Base-by-base conservation (phyloP, 1,140 invertebrate species). In the Babylonia areolata region DNA sequence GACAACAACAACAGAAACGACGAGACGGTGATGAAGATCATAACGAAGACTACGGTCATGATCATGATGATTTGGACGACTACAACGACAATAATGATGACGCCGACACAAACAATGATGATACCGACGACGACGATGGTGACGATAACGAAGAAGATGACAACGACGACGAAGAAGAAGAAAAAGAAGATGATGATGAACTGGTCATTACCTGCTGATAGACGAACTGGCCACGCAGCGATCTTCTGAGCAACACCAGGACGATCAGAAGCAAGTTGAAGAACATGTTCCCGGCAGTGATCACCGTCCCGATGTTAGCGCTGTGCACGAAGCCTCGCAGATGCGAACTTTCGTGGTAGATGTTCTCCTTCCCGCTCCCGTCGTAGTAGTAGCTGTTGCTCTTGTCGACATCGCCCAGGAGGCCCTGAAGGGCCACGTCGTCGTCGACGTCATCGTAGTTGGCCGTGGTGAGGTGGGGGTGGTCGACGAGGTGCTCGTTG, bases 211-310 rank as follows among this genome's bases (percentile, higher is more conserved):
- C 58, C 79, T 88, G 80, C 37, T 58, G 31, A 73, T 71, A 86
- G 42, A 87, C 35, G 54, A 86, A 85, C 51, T 85, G 80, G 31
- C n/a, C 33, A 28, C 84, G n/a, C 77, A 78, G 35, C 12, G 79
- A 58, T 31, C n/a, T 37, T 20, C 75, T 46, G 28, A 64, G 40
- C 51, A 86, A n/a, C 71, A 84, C 15, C 78, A 88, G n/a, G 75
- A 86, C 28, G 31, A 87, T 71, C 73, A 90, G 46, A 58, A 88
- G 12, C 35, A 80, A 40, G 79, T 85, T 73, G 80, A 85, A 77
- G 85, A 89, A 20, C n/a, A 87, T 46, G 58, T 71, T 31, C 77
- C 85, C 33, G 33, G 84, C 23, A 35, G 81, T 82, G 75, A 88
- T 71, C 58, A 85, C 37, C 77, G 86, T 81, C 28, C 78, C 80